Evolutionary conservation across 2,888 invertebrate genomes (phyloP).

Genomic region (Ethmia dodecea): DNA sequence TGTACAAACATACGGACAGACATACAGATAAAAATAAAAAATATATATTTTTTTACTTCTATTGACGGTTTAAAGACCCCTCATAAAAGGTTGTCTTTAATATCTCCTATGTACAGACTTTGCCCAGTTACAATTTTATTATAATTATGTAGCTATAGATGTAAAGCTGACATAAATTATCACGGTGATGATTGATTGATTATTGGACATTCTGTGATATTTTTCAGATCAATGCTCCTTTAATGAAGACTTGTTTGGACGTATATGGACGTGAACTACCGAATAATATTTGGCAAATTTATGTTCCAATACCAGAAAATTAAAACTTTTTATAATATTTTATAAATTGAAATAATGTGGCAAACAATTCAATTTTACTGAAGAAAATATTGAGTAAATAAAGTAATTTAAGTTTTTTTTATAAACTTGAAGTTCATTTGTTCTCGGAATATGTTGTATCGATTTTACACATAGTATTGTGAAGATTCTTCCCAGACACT

Average conservation of each 20-base stretch:
- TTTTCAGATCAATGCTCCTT: slow-evolving; percentile 52
- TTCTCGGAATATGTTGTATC: background rate
- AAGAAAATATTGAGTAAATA: background rate
- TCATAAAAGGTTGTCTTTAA: too few species aligned
- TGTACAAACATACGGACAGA: too few species aligned
- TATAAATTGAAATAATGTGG: too few species aligned
- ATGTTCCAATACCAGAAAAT: slow-evolving; percentile 42
- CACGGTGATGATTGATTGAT: too few species aligned
- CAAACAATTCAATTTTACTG: background rate
- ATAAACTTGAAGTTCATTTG: background rate
- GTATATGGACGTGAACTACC: slow-evolving; percentile 56
- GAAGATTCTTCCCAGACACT: slow-evolving; percentile 6
- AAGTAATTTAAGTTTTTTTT: background rate
- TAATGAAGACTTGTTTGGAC: slow-evolving; percentile 60
- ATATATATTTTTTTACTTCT: too few species aligned
- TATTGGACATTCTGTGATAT: too few species aligned
- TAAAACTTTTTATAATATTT: background rate
- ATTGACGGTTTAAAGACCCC: too few species aligned
- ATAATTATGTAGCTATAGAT: too few species aligned
- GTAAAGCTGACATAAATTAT: too few species aligned
- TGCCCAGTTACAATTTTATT: too few species aligned
- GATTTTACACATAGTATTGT: background rate
- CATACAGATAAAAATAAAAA: too few species aligned
- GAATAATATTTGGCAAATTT: slow-evolving; percentile 64
- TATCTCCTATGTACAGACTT: too few species aligned